Base-by-base conservation (phyloP, 2,888 invertebrate species). In the Calliphora vomitoria region DNA sequence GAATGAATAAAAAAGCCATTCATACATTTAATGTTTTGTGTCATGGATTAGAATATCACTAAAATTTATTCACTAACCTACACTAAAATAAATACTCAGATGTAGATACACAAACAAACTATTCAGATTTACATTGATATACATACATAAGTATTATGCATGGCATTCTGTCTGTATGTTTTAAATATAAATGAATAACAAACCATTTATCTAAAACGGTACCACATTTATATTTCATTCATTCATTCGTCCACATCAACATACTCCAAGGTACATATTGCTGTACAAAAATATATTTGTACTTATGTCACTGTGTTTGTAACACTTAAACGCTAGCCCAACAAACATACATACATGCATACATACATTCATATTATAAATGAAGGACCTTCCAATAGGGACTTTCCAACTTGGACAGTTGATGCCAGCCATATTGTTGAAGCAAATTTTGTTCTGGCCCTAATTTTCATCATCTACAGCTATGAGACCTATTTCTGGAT, bases 1-100 rank as follows among this genome's bases (percentile, higher is more conserved):
- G 78, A 79, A 72, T 79, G 78, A 55, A 84, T 74, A 83, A 83
- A 82, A 74, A 47, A 74, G 31, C 81, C 75, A 76, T 69, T 69
- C 82, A 62, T 71, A 64, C 53, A 80, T 71, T 62, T 80, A 62
- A 80, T 80, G 50, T 60, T 58, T 62, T 80, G 72, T 81, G 62
- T 64, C 72, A 80, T 62, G 71, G 80, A 71, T 80, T 80, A 80
- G 62, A 71, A 60, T 71, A 80, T 72, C 53, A 50, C 53, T 72
- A 55, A 81, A 71, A 80, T 71, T 66, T 69, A 79, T 69, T 60
- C 47, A 60, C 69, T 58, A 69, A 31, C 69, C 20, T 53, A 55
- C 10, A 31, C 8, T 20, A 11, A 66, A 66, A 60, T 60, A 66
- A 66, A 60, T 60, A 44, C 58, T 11, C 13, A 44, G 8, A 44